A percentile compares a stretch with the other conserved stretches of the same genome.
phyloP scores from a whole-genome alignment of 2,113 vertebrate species.

The Zootoca vivipara region DNA sequence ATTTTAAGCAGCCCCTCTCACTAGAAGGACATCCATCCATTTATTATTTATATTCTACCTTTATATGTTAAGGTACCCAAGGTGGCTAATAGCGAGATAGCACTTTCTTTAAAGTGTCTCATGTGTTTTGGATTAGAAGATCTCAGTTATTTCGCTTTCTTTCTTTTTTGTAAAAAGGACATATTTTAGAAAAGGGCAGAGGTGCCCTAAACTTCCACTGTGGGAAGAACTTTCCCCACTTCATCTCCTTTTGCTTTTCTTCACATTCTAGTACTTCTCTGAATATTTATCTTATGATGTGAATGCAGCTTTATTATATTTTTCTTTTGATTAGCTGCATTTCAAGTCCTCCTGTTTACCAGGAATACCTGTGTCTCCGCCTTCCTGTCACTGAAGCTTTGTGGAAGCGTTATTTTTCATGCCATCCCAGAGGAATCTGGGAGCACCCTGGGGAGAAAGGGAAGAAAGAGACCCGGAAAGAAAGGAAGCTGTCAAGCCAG shows the following conservation, averaged over 20 bases:
- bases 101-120: background rate
- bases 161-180: background rate
- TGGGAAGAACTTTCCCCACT: background rate
- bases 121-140: background rate
- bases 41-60: background rate
- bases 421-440: background rate
- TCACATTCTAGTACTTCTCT: background rate
- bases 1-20: background rate
- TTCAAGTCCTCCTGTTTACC: constrained; percentile 13
- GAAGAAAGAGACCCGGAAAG: background rate
- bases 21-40: background rate
- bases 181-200: constrained; percentile 16
- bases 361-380: background rate
- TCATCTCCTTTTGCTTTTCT: background rate
- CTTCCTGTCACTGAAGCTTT: constrained; percentile 5
- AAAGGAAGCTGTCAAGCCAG: background rate
- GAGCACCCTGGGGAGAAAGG: background rate
- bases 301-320: background rate
- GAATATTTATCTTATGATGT: background rate
- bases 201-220: background rate
- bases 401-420: constrained; percentile 2
- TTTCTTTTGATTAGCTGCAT: constrained; percentile 11
- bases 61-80: background rate
- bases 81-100: too few relatives aligned
- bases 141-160: background rate